Percentiles rank a stretch among this genome's conserved stretches.
phyloP scores from a whole-genome alignment of 1,140 invertebrate genomes.

The Lamellibrachia luymesi region DNA sequence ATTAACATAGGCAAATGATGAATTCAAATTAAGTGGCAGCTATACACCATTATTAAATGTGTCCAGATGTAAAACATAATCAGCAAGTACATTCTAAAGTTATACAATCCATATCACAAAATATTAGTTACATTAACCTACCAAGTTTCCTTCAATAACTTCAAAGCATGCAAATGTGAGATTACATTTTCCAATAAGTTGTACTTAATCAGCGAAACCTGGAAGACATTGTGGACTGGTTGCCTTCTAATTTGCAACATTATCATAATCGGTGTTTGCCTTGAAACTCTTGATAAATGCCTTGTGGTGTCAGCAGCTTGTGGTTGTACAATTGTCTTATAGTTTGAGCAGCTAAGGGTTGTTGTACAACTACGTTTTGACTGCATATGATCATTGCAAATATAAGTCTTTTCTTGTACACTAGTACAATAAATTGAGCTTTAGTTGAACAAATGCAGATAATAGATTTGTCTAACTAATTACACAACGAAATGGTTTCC shows the following conservation, averaged over 20 bases:
- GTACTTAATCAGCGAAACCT: too few species aligned
- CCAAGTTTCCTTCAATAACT: neutral
- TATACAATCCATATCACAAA: neutral
- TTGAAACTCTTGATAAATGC: neutral
- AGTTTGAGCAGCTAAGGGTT: neutral
- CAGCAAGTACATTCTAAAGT: neutral
- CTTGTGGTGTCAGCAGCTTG: neutral
- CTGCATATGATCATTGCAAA: neutral
- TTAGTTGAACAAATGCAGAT: neutral
- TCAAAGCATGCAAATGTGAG: neutral
- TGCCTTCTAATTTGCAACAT: neutral
- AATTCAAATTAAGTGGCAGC: neutral
- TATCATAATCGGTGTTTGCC: neutral
- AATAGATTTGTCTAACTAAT: neutral
- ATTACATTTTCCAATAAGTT: neutral
- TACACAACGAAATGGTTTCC: neutral
- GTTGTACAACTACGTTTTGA: neutral
- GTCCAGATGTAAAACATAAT: neutral
- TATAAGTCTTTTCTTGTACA: neutral
- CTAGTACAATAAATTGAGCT: neutral
- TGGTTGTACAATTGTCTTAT: neutral
- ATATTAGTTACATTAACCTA: neutral
- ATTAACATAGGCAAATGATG: neutral
- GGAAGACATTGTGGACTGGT: neutral
- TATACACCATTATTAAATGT: neutral